A percentile compares a stretch with the other conserved stretches of the same genome.
These are phyloP conservation scores for Neocrepidodera transversa DNA, from an alignment of 2,888 invertebrate genomes.

Conservation along the genomic window DNA sequence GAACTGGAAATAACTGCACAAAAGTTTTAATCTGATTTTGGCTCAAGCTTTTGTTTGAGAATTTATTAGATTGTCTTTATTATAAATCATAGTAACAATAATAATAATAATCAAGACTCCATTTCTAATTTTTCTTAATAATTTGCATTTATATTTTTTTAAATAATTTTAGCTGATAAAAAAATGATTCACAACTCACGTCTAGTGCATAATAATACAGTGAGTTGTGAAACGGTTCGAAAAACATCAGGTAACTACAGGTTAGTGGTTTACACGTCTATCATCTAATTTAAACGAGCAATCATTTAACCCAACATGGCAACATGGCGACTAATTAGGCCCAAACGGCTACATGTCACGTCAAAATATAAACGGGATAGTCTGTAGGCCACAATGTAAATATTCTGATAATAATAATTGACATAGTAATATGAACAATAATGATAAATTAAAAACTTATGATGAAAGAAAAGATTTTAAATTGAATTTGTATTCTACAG, in stretches of 20 bases:
- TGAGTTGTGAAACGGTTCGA: slow-evolving; percentile 25
- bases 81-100: no score
- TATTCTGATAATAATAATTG: no score
- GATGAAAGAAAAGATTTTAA: slow-evolving; percentile 61
- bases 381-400: background rate
- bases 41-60: background rate
- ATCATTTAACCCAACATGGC: slow-evolving; percentile 25
- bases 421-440: slow-evolving; percentile 65
- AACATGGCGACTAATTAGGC: slow-evolving; percentile 25
- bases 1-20: background rate
- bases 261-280: slow-evolving; percentile 32
- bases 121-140: no score
- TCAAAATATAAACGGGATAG: background rate
- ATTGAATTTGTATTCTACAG: slow-evolving; percentile 68
- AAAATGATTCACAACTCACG: slow-evolving; percentile 19
- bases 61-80: no score
- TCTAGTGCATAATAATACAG: slow-evolving; percentile 19
- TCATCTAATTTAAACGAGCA: slow-evolving; percentile 30
- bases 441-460: slow-evolving; percentile 63
- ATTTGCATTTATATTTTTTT: no score
- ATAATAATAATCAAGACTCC: no score
- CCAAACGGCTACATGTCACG: slow-evolving; percentile 12
- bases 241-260: slow-evolving; percentile 27
- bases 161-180: background rate
- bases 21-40: background rate